Conservation (phyloP, 1,140 invertebrate genomes). For the Eufriesea mexicana region DNA sequence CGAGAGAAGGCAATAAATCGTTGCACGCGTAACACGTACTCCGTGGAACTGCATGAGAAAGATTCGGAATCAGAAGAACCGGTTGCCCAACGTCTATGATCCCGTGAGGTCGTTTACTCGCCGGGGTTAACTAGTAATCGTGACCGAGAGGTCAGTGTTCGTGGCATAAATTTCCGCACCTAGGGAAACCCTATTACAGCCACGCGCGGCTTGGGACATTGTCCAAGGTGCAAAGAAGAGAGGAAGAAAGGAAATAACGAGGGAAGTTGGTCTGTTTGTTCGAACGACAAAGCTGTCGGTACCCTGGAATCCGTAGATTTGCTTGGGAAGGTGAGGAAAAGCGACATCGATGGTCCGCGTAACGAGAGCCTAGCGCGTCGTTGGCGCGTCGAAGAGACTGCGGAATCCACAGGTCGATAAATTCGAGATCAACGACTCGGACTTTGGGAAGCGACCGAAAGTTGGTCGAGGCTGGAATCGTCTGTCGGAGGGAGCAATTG, state of each 20-base stretch:
- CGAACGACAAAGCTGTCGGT: background rate
- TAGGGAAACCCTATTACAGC: slow-evolving; percentile 33
- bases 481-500: background rate
- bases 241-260: background rate
- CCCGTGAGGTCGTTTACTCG: background rate
- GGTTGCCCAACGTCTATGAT: background rate
- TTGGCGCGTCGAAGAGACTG: background rate
- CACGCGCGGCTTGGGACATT: background rate
- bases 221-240: background rate
- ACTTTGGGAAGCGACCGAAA: background rate
- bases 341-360: background rate
- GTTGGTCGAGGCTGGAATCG: background rate
- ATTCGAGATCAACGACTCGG: slow-evolving; percentile 7
- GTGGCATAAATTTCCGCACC: slow-evolving; percentile 32
- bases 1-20: background rate
- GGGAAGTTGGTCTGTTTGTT: background rate
- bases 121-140: background rate
- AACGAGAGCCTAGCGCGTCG: background rate
- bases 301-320: background rate
- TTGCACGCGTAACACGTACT: background rate
- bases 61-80: background rate
- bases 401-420: slow-evolving; percentile 17
- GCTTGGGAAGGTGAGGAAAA: background rate
- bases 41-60: background rate
- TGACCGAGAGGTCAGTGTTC: slow-evolving; percentile 36